Conservation (phyloP, 64 coral and sea anemone species). For the Hydrozoanthus tunicans region DNA sequence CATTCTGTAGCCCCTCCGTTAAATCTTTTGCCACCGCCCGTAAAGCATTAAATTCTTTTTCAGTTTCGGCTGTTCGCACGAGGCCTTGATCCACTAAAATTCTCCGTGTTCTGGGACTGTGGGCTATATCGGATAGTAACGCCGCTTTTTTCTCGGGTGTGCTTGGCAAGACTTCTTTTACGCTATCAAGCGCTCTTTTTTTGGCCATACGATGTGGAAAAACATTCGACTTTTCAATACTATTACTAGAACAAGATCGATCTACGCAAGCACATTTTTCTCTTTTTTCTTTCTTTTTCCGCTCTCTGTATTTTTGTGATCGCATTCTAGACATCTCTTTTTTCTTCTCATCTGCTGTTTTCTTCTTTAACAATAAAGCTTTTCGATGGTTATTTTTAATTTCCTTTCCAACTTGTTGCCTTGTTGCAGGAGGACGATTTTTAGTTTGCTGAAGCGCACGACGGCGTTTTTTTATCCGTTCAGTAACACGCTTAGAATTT, state of each 20-base stretch:
- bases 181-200: slow-evolving; percentile 15
- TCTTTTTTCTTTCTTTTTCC: slow-evolving; percentile 18
- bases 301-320: slow-evolving; percentile 16
- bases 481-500: background rate
- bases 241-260: background rate
- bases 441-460: background rate
- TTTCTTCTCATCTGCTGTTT: slow-evolving; percentile 1
- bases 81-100: slow-evolving; percentile 6
- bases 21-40: background rate
- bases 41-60: slow-evolving; percentile 28
- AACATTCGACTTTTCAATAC: background rate
- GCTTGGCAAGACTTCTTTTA: slow-evolving; percentile 10
- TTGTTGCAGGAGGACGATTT: background rate
- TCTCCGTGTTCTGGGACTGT: background rate
- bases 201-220: slow-evolving; percentile 17
- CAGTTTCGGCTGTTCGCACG: background rate
- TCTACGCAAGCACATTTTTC: background rate
- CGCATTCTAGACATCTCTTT: background rate
- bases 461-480: background rate
- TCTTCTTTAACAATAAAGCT: slow-evolving; percentile 15
- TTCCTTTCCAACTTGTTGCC: slow-evolving; percentile 18
- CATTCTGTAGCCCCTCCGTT: background rate
- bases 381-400: slow-evolving; percentile 10
- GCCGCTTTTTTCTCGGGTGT: slow-evolving; percentile 9
- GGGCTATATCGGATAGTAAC: background rate